Conservation (phyloP, 2,113 vertebrate species). For the Lepus americanus region DNA sequence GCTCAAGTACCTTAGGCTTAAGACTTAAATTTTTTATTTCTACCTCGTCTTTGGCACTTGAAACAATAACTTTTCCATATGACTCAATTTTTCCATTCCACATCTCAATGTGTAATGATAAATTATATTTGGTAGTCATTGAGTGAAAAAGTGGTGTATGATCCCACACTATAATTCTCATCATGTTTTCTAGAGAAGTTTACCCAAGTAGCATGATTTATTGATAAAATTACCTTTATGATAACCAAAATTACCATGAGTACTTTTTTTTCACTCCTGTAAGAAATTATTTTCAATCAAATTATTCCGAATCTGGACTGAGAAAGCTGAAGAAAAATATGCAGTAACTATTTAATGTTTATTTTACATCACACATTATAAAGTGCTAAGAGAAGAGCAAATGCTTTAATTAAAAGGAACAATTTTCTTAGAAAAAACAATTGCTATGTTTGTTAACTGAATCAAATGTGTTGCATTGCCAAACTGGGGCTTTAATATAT, state of each 20-base stretch:
- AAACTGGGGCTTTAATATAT: constrained; percentile 84
- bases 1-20: neutral
- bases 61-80: neutral
- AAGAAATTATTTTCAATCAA: constrained; percentile 44
- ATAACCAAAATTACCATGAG: constrained; percentile 15
- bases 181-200: neutral
- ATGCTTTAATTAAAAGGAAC: constrained; percentile 86
- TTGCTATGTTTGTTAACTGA: constrained; percentile 82
- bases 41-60: neutral
- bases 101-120: neutral
- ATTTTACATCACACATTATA: constrained; percentile 69
- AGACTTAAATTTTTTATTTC: neutral
- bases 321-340: constrained; percentile 41
- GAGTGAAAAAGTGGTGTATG: neutral
- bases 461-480: constrained; percentile 80
- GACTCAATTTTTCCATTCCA: neutral
- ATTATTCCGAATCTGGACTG: constrained; percentile 54
- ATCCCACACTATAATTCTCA: neutral
- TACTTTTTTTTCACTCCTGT: neutral
- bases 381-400: constrained; percentile 84
- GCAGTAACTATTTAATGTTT: constrained; percentile 72
- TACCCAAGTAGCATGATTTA: neutral
- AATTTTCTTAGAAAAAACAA: constrained; percentile 83
- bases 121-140: constrained; percentile 10
- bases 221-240: constrained; percentile 9